These are phyloP conservation scores for Trinectes maculatus DNA, from an alignment of 2,113 vertebrate genomes.

Conservation along the genomic window DNA sequence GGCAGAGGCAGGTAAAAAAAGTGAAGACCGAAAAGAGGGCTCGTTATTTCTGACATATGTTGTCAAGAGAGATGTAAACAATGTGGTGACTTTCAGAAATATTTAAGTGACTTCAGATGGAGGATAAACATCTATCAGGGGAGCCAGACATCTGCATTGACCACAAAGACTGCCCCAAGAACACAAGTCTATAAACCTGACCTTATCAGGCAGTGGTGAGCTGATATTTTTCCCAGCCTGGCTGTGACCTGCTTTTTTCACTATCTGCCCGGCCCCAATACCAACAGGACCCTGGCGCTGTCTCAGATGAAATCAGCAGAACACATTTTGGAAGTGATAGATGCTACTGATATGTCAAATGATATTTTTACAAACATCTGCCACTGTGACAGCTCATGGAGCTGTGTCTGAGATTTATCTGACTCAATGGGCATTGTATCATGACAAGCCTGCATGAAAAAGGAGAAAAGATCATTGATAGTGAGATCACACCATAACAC, in stretches of 20 bases:
- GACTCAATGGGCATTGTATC: not conserved
- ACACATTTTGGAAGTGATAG: slow-evolving; percentile 65
- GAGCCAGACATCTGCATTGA: slow-evolving; percentile 45
- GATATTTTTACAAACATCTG: slow-evolving; percentile 38
- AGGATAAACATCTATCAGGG: slow-evolving; percentile 41
- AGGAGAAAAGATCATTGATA: not conserved
- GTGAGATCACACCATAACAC: not conserved
- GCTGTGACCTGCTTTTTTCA: slow-evolving; percentile 46
- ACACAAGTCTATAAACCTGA: slow-evolving; percentile 50
- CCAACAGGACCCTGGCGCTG: slow-evolving; percentile 48
- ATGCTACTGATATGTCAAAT: slow-evolving; percentile 48
- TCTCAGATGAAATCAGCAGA: slow-evolving; percentile 50
- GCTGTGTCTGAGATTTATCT: slow-evolving; percentile 23
- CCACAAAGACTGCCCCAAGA: slow-evolving; percentile 42
- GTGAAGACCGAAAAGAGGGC: not conserved
- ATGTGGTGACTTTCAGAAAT: slow-evolving; percentile 20
- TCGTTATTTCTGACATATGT: slow-evolving; percentile 5
- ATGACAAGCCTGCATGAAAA: slow-evolving; percentile 24
- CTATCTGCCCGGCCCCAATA: slow-evolving; percentile 66
- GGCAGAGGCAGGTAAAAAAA: not conserved
- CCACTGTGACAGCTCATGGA: slow-evolving; percentile 5
- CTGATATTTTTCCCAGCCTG: slow-evolving; percentile 53
- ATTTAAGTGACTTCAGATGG: slow-evolving; percentile 19
- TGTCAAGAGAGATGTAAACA: slow-evolving; percentile 16
- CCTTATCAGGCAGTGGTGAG: slow-evolving; percentile 62